These are phyloP conservation scores for Scaptomyza tumidula DNA, from an alignment of 2,888 invertebrate genomes.

Conservation along the genomic window DNA sequence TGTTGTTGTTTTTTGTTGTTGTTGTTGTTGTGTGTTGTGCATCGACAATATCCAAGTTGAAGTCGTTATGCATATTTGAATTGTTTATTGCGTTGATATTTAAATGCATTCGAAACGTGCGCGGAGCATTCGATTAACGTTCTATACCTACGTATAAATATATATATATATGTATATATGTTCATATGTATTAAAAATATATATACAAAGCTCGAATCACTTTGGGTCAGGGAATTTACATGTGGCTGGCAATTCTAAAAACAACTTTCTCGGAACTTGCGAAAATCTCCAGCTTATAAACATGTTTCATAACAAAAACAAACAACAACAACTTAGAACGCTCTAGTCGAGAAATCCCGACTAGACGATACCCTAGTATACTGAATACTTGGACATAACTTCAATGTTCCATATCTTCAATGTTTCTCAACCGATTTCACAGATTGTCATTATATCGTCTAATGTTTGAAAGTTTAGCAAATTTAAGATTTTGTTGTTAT, in stretches of 20 bases:
- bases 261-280: conserved; percentile 66
- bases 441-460: too few species aligned
- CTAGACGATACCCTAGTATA: too few species aligned
- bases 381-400: too few species aligned
- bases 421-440: too few species aligned
- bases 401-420: too few species aligned
- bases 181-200: too few species aligned
- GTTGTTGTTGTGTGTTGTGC: not conserved
- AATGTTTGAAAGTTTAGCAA: too few species aligned
- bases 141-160: not conserved
- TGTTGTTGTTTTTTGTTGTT: not conserved
- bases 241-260: conserved; percentile 57
- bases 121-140: conserved; percentile 22
- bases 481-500: too few species aligned
- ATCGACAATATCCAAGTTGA: not conserved
- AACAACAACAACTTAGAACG: too few species aligned
- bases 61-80: conserved; percentile 42
- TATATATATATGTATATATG: too few species aligned
- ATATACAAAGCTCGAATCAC: conserved; percentile 1
- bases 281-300: conserved; percentile 14
- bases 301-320: conserved; percentile 10
- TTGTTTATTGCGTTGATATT: conserved; percentile 43
- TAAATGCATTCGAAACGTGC: conserved; percentile 55
- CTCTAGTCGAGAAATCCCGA: too few species aligned
- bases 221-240: conserved; percentile 53